Evolutionary conservation across 35 echinoderm and acorn worm genomes (phyloP).

Genomic region (Apostichopus parvimensis): DNA sequence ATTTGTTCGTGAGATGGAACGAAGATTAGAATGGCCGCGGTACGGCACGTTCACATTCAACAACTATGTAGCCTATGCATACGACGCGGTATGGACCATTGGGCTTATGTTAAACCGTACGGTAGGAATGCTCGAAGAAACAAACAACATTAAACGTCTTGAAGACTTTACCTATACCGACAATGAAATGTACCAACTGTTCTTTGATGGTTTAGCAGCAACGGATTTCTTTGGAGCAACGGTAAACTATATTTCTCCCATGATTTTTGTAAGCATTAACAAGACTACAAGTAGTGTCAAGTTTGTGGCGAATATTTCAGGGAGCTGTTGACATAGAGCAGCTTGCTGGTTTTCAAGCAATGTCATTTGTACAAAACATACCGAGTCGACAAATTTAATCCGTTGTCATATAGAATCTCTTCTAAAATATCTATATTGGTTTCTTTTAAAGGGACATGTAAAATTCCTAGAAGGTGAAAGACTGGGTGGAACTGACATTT

Average conservation of each 20-base stretch:
- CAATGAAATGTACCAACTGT: not conserved
- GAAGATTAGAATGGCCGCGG: not conserved
- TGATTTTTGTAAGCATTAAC: no score
- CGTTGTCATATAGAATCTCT: not conserved
- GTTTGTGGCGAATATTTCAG: no score
- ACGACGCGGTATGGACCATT: conserved; percentile 11
- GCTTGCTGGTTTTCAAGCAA: no score
- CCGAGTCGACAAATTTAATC: no score
- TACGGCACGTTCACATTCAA: not conserved
- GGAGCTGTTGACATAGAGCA: no score
- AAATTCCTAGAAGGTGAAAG: not conserved
- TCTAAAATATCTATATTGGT: not conserved
- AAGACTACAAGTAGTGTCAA: no score
- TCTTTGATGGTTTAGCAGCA: conserved; percentile 8
- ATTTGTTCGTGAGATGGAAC: not conserved
- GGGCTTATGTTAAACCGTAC: conserved; percentile 14
- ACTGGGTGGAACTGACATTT: not conserved
- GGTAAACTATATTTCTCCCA: not conserved
- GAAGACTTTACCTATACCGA: conserved; percentile 12
- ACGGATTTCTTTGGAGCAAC: conserved; percentile 31
- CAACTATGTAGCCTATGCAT: conserved; percentile 2
- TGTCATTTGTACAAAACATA: no score
- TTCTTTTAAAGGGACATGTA: conserved; percentile 5
- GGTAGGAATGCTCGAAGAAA: not conserved
- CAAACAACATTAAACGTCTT: not conserved